phyloP scores from a whole-genome alignment of 2,888 invertebrate genomes.

The Falcaria lacertinaria region DNA sequence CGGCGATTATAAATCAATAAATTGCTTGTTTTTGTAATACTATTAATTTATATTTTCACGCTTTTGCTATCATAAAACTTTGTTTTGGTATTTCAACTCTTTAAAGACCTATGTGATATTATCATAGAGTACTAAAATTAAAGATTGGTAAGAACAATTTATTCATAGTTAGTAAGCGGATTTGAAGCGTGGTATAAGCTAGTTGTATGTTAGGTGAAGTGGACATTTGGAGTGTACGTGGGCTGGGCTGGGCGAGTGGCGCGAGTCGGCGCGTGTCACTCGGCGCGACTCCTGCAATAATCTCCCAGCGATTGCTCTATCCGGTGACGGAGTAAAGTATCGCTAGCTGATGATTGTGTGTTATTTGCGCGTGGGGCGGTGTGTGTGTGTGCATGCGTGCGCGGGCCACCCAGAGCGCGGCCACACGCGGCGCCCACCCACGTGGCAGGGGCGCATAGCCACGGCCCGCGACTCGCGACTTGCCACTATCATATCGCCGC shows the following conservation, averaged over 20 bases:
- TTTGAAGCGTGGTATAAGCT: constrained; percentile 45
- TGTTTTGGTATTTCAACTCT: neutral
- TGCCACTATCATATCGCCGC: constrained; percentile 6
- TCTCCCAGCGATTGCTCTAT: constrained; percentile 72
- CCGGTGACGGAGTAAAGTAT: constrained; percentile 77
- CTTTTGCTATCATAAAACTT: neutral
- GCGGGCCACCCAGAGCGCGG: constrained; percentile 75
- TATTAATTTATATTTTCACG: neutral
- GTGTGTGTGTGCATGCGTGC: constrained; percentile 63
- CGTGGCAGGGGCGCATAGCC: constrained; percentile 65
- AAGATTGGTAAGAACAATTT: constrained; percentile 29
- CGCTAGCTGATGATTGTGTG: constrained; percentile 77
- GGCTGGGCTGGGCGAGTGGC: constrained; percentile 10
- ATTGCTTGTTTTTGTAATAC: neutral
- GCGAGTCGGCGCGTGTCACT: constrained; percentile 55
- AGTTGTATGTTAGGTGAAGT: constrained; percentile 32
- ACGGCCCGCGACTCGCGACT: constrained; percentile 50
- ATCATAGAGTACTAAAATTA: constrained; percentile 3
- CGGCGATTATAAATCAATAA: neutral
- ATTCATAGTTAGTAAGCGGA: constrained; percentile 41
- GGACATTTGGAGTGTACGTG: constrained; percentile 32
- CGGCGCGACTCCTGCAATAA: constrained; percentile 59
- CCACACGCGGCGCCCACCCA: constrained; percentile 78
- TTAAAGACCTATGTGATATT: neutral
- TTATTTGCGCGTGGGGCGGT: constrained; percentile 67